Base-by-base conservation (phyloP, 2,113 vertebrate species). In the Gracilinanus agilis region DNA sequence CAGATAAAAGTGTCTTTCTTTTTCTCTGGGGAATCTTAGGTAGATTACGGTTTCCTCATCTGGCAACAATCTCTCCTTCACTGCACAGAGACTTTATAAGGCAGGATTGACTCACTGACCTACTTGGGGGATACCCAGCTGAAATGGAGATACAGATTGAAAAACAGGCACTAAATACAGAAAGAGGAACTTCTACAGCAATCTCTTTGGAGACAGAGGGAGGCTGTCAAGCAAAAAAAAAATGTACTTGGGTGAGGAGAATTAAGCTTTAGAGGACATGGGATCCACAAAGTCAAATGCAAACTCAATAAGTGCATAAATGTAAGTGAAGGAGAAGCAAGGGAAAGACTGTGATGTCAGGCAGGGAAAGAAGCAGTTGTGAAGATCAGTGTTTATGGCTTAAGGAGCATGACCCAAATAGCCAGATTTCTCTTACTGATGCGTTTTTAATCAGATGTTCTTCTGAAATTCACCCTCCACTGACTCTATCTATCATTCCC, bases 371-470 rank as follows among this genome's bases (percentile, higher is more conserved):
- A 93, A 96, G 44, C 54, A 11, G 44, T 94, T 90, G 90, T 92
- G 88, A 94, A 90, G 92, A 90, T 96, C 94, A 93, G 90, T 89
- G 89, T 95, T 97, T 96, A 94, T 92, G 95, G 90, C 93, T 95
- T 92, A 89, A 94, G 83, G 93, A 96, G 93, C 34, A 4, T 92
- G 96, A 96, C 96, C 97, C 83, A 90, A 55, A 94, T 61, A 96
- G 94, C 61, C 95, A 90, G 94, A 89, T 97, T 96, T 94, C 94
- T 95, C 93, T 96, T 93, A 44, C 89, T 96, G 96, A 97, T 97
- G 94, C 95, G 96, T 92, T 97, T 98, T 97, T 97, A 97, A 98
- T 96, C 40, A 1, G 94, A 91, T 95, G 89, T 92, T 96, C 94
- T 96, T 96, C 91, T 91, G 67, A 96, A 96, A 95, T 94, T 96